These are phyloP conservation scores for Mesembrinibis cayennensis DNA, from an alignment of 2,113 vertebrate species.

Conservation along the genomic window DNA sequence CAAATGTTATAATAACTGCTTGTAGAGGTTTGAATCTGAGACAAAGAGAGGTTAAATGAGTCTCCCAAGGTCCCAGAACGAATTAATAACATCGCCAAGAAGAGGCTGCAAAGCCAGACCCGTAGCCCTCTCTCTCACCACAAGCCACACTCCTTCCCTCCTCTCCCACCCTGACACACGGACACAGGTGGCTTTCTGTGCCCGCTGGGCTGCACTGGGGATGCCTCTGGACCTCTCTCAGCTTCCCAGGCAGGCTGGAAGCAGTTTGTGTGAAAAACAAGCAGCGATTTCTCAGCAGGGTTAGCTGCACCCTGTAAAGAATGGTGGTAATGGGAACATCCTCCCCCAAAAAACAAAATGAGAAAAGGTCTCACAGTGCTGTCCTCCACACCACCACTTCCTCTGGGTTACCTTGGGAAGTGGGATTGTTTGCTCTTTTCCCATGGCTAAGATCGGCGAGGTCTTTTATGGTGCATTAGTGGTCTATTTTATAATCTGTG, in stretches of 20 bases:
- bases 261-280: neutral
- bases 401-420: constrained; percentile 43
- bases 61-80: constrained; percentile 55
- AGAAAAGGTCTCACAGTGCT: neutral
- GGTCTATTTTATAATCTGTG: neutral
- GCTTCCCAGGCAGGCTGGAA: neutral
- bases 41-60: constrained; percentile 66
- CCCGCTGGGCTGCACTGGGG: neutral
- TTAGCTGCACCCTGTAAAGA: neutral
- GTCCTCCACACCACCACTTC: neutral
- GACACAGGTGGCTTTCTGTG: neutral
- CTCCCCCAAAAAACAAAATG: neutral
- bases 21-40: constrained; percentile 64
- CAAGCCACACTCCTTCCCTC: neutral
- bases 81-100: constrained; percentile 53
- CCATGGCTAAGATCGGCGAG: neutral
- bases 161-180: neutral
- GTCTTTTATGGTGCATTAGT: neutral
- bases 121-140: neutral
- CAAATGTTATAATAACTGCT: constrained; percentile 67
- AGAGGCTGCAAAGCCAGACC: constrained; percentile 2
- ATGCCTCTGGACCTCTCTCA: neutral
- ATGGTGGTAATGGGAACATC: neutral
- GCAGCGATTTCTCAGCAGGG: neutral
- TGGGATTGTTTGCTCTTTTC: constrained; percentile 9